Percentiles rank a stretch among this genome's conserved stretches.
Evolutionary conservation across 2,888 invertebrate genomes (phyloP).

Genomic region (Drosophila peninsularis): DNA sequence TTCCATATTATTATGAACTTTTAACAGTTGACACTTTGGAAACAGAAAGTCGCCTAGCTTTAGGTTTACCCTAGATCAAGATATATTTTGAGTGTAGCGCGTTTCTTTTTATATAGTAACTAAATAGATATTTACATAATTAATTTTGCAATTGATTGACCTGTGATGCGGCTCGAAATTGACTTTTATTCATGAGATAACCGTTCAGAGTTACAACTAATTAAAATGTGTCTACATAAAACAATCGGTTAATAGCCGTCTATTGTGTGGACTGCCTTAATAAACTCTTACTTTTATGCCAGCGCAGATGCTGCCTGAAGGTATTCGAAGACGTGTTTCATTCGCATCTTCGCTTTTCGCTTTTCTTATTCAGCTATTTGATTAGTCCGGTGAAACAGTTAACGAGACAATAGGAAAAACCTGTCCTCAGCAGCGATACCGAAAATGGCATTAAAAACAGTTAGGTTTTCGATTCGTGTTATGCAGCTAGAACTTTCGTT

Average conservation of each 20-base stretch:
- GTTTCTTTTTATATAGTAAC: neutral
- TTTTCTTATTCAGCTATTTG: conserved; percentile 52
- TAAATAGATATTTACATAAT: conserved; percentile 51
- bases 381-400: conserved; percentile 48
- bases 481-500: conserved; percentile 37
- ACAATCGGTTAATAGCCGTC: conserved; percentile 57
- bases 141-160: conserved; percentile 49
- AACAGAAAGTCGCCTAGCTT: neutral
- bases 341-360: conserved; percentile 42
- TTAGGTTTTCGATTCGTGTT: conserved; percentile 5
- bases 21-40: neutral
- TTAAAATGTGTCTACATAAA: conserved; percentile 60
- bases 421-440: conserved; percentile 8
- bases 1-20: neutral
- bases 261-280: conserved; percentile 54
- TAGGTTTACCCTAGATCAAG: neutral
- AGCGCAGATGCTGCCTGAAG: conserved; percentile 14
- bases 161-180: conserved; percentile 36
- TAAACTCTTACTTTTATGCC: conserved; percentile 49
- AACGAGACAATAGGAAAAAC: conserved; percentile 45
- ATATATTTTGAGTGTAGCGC: neutral
- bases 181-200: conserved; percentile 67
- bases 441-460: conserved; percentile 14
- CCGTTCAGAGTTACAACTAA: conserved; percentile 66
- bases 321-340: conserved; percentile 1